Conservation (phyloP, 1,140 invertebrate genomes). For the Ips typographus region DNA sequence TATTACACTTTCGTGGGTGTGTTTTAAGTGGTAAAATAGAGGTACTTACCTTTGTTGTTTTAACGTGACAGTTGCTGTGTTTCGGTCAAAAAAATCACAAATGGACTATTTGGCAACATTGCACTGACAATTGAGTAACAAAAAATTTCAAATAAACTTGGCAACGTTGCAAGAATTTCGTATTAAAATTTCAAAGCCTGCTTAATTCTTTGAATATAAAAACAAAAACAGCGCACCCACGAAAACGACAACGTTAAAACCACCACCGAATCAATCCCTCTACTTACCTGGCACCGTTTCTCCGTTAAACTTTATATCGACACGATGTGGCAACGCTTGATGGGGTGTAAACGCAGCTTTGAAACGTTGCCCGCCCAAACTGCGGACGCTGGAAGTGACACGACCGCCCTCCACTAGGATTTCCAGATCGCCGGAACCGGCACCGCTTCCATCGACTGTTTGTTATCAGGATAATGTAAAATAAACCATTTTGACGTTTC, state of each 20-base stretch:
- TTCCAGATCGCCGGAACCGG: conserved; percentile 95
- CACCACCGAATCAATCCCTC: conserved; percentile 1
- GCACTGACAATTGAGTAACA: too few relatives aligned
- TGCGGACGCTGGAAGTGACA: conserved; percentile 91
- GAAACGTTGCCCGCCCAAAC: conserved; percentile 87
- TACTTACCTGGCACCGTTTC: conserved; percentile 87
- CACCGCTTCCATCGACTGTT: conserved; percentile 90
- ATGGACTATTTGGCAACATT: too few relatives aligned
- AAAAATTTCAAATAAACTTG: too few relatives aligned
- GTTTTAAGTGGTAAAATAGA: too few relatives aligned
- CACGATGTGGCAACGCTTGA: conserved; percentile 77
- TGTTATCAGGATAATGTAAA: conserved; percentile 38
- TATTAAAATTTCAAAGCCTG: too few relatives aligned
- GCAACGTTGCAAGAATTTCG: too few relatives aligned
- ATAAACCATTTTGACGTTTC: not conserved
- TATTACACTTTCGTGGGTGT: too few relatives aligned
- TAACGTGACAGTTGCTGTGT: too few relatives aligned
- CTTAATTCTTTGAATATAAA: too few relatives aligned
- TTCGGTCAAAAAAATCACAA: too few relatives aligned
- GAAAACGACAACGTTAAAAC: not conserved
- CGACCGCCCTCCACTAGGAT: conserved; percentile 94
- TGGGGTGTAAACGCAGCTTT: conserved; percentile 90
- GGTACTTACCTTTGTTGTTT: too few relatives aligned
- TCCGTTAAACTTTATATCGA: conserved; percentile 96
- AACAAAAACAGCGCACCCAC: too few relatives aligned